These are phyloP conservation scores for Tachina grossa DNA, from an alignment of 2,888 invertebrate species.

Conservation along the genomic window DNA sequence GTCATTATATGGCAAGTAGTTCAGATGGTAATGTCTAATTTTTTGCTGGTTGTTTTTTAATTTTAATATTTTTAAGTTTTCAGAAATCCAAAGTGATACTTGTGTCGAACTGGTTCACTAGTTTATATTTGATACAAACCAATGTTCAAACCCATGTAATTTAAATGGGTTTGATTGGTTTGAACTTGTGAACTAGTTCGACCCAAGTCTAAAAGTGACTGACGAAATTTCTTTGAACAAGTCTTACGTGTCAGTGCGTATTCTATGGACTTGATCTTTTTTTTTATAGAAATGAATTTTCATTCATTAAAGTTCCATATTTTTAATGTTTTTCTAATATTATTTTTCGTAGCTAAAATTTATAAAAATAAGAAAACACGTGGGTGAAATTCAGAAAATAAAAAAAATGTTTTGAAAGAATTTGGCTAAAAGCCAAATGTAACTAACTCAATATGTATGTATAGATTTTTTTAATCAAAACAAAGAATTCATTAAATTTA, in stretches of 20 bases:
- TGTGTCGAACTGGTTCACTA: no score
- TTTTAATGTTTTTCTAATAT: constrained; percentile 2
- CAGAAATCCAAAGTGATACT: no score
- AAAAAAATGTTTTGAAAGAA: not conserved
- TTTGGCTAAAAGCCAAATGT: constrained; percentile 43
- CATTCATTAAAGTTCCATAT: constrained; percentile 5
- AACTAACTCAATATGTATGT: not conserved
- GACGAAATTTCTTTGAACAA: no score
- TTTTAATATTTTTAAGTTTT: no score
- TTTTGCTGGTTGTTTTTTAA: no score
- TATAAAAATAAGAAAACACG: not conserved
- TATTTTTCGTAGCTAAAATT: not conserved
- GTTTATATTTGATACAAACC: no score
- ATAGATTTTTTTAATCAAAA: not conserved
- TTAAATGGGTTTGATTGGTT: no score
- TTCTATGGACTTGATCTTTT: not conserved
- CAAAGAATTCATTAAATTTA: constrained; percentile 35
- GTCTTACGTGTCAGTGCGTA: not conserved
- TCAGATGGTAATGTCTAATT: no score
- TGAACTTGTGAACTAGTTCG: no score
- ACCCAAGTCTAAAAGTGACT: no score
- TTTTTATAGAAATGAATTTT: not conserved
- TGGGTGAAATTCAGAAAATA: not conserved
- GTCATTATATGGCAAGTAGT: no score
- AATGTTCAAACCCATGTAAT: no score